Evolutionary conservation across 1,140 invertebrate species (phyloP).

Genomic region (Drosophila bocqueti): DNA sequence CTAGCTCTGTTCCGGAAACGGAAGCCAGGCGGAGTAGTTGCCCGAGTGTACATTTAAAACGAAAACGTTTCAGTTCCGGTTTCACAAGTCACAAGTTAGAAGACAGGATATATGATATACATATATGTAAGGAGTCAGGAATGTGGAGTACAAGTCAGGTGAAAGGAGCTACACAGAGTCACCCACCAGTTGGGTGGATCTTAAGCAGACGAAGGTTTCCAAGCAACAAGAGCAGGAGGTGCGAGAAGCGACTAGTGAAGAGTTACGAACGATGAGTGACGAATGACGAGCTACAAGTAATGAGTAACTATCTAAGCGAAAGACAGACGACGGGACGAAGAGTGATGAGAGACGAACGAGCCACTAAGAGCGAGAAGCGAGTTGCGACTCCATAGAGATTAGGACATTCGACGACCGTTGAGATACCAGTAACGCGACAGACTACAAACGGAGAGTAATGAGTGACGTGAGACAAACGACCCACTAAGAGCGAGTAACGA

Average conservation of each 20-base stretch:
- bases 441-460: background rate
- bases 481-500: background rate
- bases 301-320: background rate
- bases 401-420: constrained; percentile 9
- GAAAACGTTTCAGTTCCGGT: constrained; percentile 70
- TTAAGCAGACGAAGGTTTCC: constrained; percentile 3
- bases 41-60: constrained; percentile 12
- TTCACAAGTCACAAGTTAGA: constrained; percentile 45
- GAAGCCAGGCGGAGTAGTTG: background rate
- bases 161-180: background rate
- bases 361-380: background rate
- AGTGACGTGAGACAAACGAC: background rate
- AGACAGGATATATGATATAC: constrained; percentile 1
- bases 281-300: background rate
- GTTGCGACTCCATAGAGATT: background rate
- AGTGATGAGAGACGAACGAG: too few species aligned
- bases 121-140: background rate
- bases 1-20: background rate
- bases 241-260: background rate
- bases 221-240: too few species aligned
- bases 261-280: too few species aligned
- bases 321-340: background rate
- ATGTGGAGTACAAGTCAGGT: background rate
- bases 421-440: background rate
- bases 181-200: background rate